phyloP scores from a whole-genome alignment of 2,888 invertebrate genomes.

The Pheosia gnoma region DNA sequence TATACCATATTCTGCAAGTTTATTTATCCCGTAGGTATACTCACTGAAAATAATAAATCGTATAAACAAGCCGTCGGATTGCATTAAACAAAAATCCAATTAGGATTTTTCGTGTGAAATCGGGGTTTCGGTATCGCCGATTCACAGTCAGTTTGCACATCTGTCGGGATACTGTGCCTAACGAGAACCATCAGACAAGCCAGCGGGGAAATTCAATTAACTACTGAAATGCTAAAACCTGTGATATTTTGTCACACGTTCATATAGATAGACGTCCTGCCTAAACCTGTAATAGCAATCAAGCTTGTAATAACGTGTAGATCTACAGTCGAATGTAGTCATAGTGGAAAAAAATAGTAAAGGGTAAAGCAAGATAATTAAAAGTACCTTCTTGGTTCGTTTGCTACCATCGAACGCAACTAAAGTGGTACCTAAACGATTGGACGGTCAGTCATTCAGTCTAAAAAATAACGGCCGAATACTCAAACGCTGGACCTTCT shows the following conservation, averaged over 20 bases:
- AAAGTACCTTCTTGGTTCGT: too few relatives aligned
- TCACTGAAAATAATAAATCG: neutral
- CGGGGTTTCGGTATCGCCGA: slow-evolving; percentile 46
- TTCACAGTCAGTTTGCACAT: slow-evolving; percentile 50
- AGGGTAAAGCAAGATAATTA: too few relatives aligned
- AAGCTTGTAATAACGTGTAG: too few relatives aligned
- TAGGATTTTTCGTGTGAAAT: slow-evolving; percentile 51
- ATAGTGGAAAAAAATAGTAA: too few relatives aligned
- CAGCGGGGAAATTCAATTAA: slow-evolving; percentile 53
- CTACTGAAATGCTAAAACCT: slow-evolving; percentile 8
- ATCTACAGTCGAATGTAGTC: too few relatives aligned
- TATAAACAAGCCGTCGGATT: neutral
- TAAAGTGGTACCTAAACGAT: too few relatives aligned
- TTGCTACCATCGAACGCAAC: too few relatives aligned
- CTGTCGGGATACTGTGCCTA: slow-evolving; percentile 22
- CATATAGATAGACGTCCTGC: too few relatives aligned
- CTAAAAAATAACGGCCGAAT: too few relatives aligned
- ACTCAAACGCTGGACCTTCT: too few relatives aligned
- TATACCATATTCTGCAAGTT: neutral
- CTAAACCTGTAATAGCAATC: too few relatives aligned
- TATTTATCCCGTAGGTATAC: neutral
- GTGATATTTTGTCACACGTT: neutral
- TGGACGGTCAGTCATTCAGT: too few relatives aligned
- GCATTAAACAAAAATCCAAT: slow-evolving; percentile 34
- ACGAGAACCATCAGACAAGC: slow-evolving; percentile 50